Base-by-base conservation (phyloP, 2,888 invertebrate genomes). In the Nymphalis urticae region DNA sequence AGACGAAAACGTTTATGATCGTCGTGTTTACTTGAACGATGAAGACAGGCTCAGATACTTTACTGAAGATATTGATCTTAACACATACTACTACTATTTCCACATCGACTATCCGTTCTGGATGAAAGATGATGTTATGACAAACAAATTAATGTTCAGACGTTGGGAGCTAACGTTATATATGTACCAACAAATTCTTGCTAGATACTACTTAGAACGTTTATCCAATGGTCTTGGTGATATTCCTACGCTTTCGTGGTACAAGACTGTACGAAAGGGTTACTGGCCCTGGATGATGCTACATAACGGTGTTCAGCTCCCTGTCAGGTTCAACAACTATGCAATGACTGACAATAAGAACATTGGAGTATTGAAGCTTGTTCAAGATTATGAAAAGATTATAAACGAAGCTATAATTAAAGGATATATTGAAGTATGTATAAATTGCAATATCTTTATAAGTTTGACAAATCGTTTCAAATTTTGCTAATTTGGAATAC, bases 111-210 rank as follows among this genome's bases (percentile, higher is more conserved):
- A 89, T 77, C 95, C 95, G n/a, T 94, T 94, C 91, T 95, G 94
- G 94, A 89, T 95, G 91, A 90, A 88, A 56, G 88, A 90, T 64
- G 85, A 87, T 4, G 80, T 92, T 93, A 90, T 64, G 53, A 86
- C 84, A 62, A 82, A 85, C 76, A 88, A 87, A 71, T 79, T 80
- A n/a, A 85, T 82, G 70, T 77, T 75, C 50, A 85, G 88, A 65
- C 93, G 94, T 62, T 94, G 93, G 64, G 94, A 94, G 80, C 81
- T 94, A 10, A 94, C 93, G 75, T 84, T 94, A 73, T 94, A 93
- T 82, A 92, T 93, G 77, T 94, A 94, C 84, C 95, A 95, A 80
- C 95, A 95, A 82, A 89, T 95, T 16, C 82, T 95, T 68, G 95
- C 95, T 60, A 93, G 94, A 72, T 94, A 93, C 80, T 90, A 93